Evolutionary conservation across 2,797 vertebrate species (phyloP).

Genomic region (Rhincodon typus): DNA sequence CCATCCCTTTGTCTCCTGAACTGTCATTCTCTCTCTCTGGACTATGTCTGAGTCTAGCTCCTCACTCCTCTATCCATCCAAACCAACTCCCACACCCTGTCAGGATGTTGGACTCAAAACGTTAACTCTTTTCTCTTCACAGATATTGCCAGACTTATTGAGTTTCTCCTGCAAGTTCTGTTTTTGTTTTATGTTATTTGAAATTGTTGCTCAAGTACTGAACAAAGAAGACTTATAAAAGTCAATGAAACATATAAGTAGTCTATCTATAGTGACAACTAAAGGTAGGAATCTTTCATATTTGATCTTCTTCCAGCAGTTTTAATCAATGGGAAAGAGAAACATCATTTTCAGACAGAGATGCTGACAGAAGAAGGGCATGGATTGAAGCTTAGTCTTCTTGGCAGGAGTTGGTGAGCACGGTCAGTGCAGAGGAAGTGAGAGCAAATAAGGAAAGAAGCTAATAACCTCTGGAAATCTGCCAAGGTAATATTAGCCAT

Average conservation of each 20-base stretch:
- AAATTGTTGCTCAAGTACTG: not conserved
- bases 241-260: not conserved
- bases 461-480: not conserved
- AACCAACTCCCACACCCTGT: no score
- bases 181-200: not conserved
- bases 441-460: slow-evolving; percentile 1
- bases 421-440: not conserved
- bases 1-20: no score
- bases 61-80: no score
- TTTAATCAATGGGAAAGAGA: not conserved
- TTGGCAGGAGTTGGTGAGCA: slow-evolving; percentile 21
- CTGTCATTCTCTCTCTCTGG: no score
- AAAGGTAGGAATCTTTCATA: not conserved
- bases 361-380: slow-evolving; percentile 11
- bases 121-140: no score
- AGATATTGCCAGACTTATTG: no score
- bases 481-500: not conserved
- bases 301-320: not conserved
- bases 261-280: not conserved
- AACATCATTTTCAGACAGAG: not conserved
- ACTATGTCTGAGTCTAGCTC: no score
- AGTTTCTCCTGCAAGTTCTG: no score
- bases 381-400: not conserved
- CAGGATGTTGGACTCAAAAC: no score
- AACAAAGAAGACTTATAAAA: not conserved